Evolutionary conservation across 2,113 vertebrate species (phyloP).

Genomic region (Crypturellus undulatus): DNA sequence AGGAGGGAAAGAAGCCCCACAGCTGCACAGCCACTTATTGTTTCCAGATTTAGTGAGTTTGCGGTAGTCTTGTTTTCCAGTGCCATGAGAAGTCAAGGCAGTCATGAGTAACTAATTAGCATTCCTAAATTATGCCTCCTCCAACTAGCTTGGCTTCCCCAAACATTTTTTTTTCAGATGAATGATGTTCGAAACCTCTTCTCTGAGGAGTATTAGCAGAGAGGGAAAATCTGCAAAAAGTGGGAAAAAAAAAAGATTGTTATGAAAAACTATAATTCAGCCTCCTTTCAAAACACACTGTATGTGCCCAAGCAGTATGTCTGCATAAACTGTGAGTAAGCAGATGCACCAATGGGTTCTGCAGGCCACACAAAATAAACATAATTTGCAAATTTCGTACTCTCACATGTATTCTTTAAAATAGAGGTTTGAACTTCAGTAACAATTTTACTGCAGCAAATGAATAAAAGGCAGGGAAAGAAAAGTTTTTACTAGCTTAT

Average conservation of each 20-base stretch:
- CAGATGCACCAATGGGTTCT: not conserved
- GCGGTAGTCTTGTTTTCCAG: fast-evolving
- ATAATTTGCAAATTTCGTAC: not conserved
- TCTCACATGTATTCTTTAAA: not conserved
- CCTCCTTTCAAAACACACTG: not conserved
- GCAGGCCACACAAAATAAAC: not conserved
- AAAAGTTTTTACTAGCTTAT: not conserved
- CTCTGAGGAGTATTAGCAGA: not conserved
- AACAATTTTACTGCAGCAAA: not conserved
- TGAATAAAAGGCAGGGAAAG: not conserved
- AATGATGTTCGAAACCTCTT: not conserved
- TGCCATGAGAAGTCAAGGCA: not conserved
- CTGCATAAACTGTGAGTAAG: not conserved
- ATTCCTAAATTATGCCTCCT: not conserved
- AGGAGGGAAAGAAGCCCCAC: not conserved
- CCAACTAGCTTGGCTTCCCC: not conserved
- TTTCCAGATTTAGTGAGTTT: not conserved
- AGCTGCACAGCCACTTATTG: fast-evolving
- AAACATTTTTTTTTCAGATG: not conserved
- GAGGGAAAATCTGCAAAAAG: not conserved
- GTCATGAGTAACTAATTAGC: not conserved
- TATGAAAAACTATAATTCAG: not conserved
- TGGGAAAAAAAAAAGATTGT: not conserved
- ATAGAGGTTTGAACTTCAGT: not conserved
- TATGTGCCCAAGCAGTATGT: not conserved